These are phyloP conservation scores for Paramormyrops kingsleyae DNA, from an alignment of 2,113 vertebrate species.

Conservation along the genomic window DNA sequence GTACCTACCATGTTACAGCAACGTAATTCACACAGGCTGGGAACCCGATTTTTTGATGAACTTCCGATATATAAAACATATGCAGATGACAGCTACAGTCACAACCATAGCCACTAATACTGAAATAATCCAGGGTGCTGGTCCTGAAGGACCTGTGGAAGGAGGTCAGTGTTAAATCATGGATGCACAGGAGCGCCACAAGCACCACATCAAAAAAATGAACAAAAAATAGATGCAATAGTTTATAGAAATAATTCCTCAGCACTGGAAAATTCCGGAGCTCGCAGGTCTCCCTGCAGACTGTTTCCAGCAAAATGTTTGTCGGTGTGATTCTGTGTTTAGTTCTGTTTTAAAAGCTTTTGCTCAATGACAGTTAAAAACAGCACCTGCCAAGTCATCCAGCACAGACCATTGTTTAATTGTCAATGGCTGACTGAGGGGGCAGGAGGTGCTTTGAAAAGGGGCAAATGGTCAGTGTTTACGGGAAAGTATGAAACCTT, in stretches of 20 bases:
- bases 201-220: not conserved
- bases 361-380: not conserved
- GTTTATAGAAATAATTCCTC: not conserved
- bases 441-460: not conserved
- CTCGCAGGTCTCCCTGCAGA: not conserved
- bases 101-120: too few species aligned
- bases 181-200: not conserved
- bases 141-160: not conserved
- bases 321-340: not conserved
- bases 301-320: not conserved
- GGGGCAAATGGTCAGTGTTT: not conserved
- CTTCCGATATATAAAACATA: too few species aligned
- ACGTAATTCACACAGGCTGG: too few species aligned
- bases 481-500: not conserved
- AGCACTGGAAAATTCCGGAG: not conserved
- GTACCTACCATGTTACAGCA: too few species aligned
- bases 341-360: not conserved
- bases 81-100: not conserved
- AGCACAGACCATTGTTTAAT: not conserved
- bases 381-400: not conserved
- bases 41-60: too few species aligned
- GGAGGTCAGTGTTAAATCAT: not conserved
- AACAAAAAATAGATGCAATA: not conserved
- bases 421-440: not conserved
- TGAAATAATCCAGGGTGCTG: not conserved